Evolutionary conservation across 2,888 invertebrate species (phyloP).

Genomic region (Ecliptopera silaceata): DNA sequence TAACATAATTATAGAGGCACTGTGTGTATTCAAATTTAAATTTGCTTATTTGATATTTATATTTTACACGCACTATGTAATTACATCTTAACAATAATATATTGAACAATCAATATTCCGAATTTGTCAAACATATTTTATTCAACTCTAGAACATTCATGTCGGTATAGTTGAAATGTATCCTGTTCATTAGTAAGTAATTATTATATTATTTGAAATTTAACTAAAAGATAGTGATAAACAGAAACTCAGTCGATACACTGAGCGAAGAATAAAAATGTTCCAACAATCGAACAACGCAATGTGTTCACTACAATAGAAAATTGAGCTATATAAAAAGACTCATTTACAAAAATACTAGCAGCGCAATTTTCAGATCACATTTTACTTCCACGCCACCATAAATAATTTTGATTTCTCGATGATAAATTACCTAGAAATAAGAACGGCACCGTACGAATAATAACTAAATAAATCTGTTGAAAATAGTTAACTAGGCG

Average conservation of each 20-base stretch:
- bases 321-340: constrained; percentile 80
- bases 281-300: constrained; percentile 17
- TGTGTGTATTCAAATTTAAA: constrained; percentile 81
- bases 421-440: constrained; percentile 34
- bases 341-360: constrained; percentile 80
- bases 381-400: constrained; percentile 60
- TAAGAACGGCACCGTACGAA: constrained; percentile 28
- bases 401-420: constrained; percentile 42
- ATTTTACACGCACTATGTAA: constrained; percentile 59
- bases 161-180: constrained; percentile 27
- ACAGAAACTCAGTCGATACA: constrained; percentile 10
- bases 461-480: constrained; percentile 3
- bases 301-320: constrained; percentile 46
- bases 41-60: constrained; percentile 63
- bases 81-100: constrained; percentile 39
- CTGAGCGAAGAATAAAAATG: constrained; percentile 10
- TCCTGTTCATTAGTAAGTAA: constrained; percentile 20
- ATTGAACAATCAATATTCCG: constrained; percentile 45
- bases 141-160: constrained; percentile 26
- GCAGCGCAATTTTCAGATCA: constrained; percentile 80
- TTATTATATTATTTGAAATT: constrained; percentile 13
- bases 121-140: constrained; percentile 26
- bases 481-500: background rate
- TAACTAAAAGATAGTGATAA: constrained; percentile 1
- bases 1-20: constrained; percentile 84